Evolutionary conservation across 1,140 invertebrate genomes (phyloP).

Genomic region (Calosoma granatense): DNA sequence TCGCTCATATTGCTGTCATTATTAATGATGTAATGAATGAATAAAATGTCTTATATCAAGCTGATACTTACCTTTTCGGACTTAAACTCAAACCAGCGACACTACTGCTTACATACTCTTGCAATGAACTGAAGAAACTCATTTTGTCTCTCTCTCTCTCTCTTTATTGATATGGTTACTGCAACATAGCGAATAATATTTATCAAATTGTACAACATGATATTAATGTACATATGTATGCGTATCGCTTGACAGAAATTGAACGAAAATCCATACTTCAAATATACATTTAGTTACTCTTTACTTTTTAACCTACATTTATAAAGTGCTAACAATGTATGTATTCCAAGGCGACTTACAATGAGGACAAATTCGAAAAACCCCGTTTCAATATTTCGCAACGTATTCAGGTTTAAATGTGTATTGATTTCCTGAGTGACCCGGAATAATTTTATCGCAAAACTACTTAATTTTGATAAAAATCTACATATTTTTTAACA

Average conservation of each 20-base stretch:
- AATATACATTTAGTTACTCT: not conserved
- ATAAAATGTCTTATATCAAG: too few relatives aligned
- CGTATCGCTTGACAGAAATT: not conserved
- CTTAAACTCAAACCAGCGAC: conserved; percentile 67
- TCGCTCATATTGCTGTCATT: too few relatives aligned
- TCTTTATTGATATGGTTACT: not conserved
- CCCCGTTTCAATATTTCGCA: too few relatives aligned
- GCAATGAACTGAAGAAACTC: conserved; percentile 74
- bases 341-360: too few relatives aligned
- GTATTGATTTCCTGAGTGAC: too few relatives aligned
- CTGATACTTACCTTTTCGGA: conserved; percentile 62
- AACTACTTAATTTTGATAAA: too few relatives aligned
- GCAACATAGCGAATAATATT: not conserved
- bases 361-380: too few relatives aligned
- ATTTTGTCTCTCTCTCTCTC: conserved; percentile 46
- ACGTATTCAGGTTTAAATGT: too few relatives aligned
- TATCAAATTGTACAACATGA: not conserved
- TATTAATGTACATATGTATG: too few relatives aligned
- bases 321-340: not conserved
- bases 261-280: not conserved
- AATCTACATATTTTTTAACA: too few relatives aligned
- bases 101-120: conserved; percentile 64
- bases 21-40: too few relatives aligned
- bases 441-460: too few relatives aligned
- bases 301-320: not conserved